Percentiles rank a stretch among this genome's conserved stretches.
phyloP scores from a whole-genome alignment of 2,888 invertebrate species.

The Stenoptilia bipunctidactyla region DNA sequence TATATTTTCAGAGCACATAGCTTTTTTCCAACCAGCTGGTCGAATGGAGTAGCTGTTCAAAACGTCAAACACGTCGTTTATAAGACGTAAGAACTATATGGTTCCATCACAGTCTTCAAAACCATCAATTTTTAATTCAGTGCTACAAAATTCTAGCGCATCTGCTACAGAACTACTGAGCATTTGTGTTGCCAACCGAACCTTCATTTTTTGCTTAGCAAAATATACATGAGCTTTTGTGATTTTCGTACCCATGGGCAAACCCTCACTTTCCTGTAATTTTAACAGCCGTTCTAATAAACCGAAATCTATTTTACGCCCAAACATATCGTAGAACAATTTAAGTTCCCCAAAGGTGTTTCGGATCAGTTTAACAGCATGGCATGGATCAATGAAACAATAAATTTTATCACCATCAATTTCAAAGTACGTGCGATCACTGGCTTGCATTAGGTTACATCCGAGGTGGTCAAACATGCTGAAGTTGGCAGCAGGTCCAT shows the following conservation, averaged over 20 bases:
- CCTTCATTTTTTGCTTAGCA: too few relatives aligned
- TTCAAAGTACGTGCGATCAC: conserved; percentile 10
- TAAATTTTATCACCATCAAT: conserved; percentile 10
- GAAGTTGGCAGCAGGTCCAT: conserved; percentile 14
- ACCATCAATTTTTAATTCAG: neutral
- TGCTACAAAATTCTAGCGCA: too few relatives aligned
- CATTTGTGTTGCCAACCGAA: too few relatives aligned
- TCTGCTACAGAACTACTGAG: too few relatives aligned
- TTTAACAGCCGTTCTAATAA: too few relatives aligned
- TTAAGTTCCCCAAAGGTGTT: neutral
- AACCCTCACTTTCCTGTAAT: conserved; percentile 10
- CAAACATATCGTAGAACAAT: neutral
- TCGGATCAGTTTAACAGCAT: conserved; percentile 4
- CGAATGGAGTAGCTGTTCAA: too few relatives aligned
- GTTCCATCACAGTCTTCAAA: neutral
- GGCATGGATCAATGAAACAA: conserved; percentile 15
- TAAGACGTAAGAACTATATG: neutral
- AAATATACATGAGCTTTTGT: too few relatives aligned
- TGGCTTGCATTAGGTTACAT: conserved; percentile 11
- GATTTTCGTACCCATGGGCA: too few relatives aligned
- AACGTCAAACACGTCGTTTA: too few relatives aligned
- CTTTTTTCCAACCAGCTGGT: too few relatives aligned
- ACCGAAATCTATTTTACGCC: conserved; percentile 6
- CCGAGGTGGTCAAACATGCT: conserved; percentile 13
- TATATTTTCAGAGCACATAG: too few relatives aligned